phyloP scores from a whole-genome alignment of 2,888 invertebrate species.

The Tiphia femorata region DNA sequence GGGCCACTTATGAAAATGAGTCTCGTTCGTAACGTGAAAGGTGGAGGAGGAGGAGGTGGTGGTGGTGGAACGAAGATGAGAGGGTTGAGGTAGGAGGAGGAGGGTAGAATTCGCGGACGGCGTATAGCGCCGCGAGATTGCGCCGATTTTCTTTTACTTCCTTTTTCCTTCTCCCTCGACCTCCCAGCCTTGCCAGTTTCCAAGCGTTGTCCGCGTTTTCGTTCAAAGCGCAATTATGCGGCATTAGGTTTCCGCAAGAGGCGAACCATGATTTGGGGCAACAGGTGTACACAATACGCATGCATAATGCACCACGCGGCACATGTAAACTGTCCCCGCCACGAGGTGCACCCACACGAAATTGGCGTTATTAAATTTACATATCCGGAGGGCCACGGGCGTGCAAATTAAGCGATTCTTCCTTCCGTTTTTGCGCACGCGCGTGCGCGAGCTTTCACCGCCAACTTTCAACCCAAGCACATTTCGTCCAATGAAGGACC shows the following conservation, averaged over 20 bases:
- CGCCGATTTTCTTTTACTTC: background rate
- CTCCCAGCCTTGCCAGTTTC: constrained; percentile 27
- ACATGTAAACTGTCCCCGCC: constrained; percentile 48
- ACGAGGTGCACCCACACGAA: constrained; percentile 43
- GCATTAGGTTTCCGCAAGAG: constrained; percentile 48
- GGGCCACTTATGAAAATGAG: background rate
- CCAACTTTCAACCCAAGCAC: no score
- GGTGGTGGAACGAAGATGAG: no score
- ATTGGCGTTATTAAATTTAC: constrained; percentile 60
- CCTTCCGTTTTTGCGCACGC: constrained; percentile 31
- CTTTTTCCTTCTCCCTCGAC: background rate
- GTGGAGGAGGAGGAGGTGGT: no score
- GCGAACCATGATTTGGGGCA: constrained; percentile 61
- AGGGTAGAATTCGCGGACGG: background rate
- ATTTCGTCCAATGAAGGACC: no score
- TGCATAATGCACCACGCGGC: constrained; percentile 59
- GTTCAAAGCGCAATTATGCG: constrained; percentile 51
- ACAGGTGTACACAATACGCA: constrained; percentile 66
- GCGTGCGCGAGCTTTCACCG: background rate
- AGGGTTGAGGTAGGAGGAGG: background rate
- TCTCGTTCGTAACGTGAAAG: no score
- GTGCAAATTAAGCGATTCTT: constrained; percentile 50
- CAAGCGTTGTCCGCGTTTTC: no score
- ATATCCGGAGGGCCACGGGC: constrained; percentile 40
- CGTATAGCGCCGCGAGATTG: no score